Percentiles rank a stretch among this genome's conserved stretches.
phyloP scores from a whole-genome alignment of 2,113 vertebrate genomes.

The Crotalus horridus region DNA sequence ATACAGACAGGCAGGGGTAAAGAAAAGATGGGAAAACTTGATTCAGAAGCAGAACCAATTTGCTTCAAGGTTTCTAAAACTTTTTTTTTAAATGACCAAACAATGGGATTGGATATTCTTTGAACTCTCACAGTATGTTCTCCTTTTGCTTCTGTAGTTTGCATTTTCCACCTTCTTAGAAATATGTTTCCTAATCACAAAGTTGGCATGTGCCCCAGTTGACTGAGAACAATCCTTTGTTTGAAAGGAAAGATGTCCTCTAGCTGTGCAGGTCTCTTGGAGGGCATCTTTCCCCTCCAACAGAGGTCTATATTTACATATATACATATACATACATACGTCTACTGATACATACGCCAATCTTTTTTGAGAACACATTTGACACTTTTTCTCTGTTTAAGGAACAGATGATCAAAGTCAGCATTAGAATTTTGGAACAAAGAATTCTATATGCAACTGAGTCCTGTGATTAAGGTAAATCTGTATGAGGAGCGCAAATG shows the following conservation, averaged over 20 bases:
- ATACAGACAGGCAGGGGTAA: slow-evolving; percentile 19
- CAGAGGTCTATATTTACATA: neutral
- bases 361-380: neutral
- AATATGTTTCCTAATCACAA: neutral
- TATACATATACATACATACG: neutral
- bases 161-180: neutral
- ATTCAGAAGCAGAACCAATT: neutral
- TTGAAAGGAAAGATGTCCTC: neutral
- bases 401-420: neutral
- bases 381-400: neutral
- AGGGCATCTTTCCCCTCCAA: neutral
- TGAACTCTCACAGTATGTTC: neutral
- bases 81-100: neutral
- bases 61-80: neutral
- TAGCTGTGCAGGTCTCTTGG: neutral
- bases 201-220: too few species aligned
- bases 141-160: neutral
- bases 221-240: neutral
- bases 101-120: neutral
- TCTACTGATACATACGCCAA: neutral
- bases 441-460: neutral
- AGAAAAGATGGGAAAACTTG: rapidly evolving
- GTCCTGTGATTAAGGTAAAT: neutral
- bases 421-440: neutral
- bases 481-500: neutral